Evolutionary conservation across 2,888 invertebrate species (phyloP).

Genomic region (Amiota communis): DNA sequence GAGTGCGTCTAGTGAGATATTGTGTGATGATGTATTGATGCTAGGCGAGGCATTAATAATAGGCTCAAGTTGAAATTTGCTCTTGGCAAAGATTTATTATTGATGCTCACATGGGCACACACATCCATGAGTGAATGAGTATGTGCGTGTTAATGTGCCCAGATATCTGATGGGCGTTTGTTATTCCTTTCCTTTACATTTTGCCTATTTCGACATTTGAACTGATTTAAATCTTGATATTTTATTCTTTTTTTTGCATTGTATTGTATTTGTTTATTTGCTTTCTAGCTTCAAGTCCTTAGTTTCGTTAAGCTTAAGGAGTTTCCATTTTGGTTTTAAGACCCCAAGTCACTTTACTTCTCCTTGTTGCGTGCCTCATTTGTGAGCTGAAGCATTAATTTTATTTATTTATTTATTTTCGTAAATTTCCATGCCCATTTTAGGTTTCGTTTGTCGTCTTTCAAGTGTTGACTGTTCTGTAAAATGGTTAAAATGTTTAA

Average conservation of each 20-base stretch:
- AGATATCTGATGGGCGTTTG: neutral
- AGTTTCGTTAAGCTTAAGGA: neutral
- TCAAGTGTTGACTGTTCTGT: slow-evolving; percentile 19
- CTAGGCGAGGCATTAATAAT: slow-evolving; percentile 50
- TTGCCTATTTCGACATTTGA: slow-evolving; percentile 26
- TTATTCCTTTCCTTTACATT: neutral
- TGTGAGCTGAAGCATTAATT: slow-evolving; percentile 27
- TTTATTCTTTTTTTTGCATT: neutral
- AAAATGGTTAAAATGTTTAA: slow-evolving; percentile 24
- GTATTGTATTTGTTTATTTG: neutral
- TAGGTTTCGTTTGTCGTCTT: neutral
- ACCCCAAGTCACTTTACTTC: neutral
- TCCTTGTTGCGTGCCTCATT: slow-evolving; percentile 25
- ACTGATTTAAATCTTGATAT: slow-evolving; percentile 24
- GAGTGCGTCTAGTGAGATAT: slow-evolving; percentile 20
- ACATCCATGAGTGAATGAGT: neutral
- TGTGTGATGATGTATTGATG: slow-evolving; percentile 47
- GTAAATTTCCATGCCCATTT: slow-evolving; percentile 16
- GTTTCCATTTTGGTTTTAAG: neutral
- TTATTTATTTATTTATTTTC: slow-evolving; percentile 27
- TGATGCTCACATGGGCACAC: slow-evolving; percentile 24
- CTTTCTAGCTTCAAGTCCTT: slow-evolving; percentile 15
- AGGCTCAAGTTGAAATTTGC: slow-evolving; percentile 50
- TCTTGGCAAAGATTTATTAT: slow-evolving; percentile 52
- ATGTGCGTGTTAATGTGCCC: neutral